Base-by-base conservation (phyloP, 2,113 vertebrate genomes). In the Psephotus haematonotus region DNA sequence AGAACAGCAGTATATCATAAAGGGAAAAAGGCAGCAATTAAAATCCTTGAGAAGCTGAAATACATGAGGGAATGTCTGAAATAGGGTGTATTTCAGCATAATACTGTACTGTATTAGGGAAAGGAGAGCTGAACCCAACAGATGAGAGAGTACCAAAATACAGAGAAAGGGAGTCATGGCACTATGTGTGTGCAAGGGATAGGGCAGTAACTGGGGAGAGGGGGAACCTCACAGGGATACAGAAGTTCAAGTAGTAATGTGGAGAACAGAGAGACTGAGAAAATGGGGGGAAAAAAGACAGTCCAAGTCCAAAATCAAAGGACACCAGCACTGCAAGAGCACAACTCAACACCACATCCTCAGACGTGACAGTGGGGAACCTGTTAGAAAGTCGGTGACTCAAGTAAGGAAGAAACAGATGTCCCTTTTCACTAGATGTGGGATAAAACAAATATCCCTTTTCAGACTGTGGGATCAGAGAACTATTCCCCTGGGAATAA, bases 11-110 rank as follows among this genome's bases (percentile, higher is more conserved):
- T 37, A 50, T 64, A 95, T 96, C 95, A 95, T 79, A 92, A 95
- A 95, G 89, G 83, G 77, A 89, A 97, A 95, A 96, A 95, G 94
- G 95, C 57, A 23, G 95, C 96, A 97, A 97, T 97, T 97, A 97
- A 95, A 95, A 96, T 84, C 95, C 89, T 87, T 46, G 77, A 96
- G 94, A 62, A 95, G 86, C 95, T 91, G 93, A 86, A 96, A 91
- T 6, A 33, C 81, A 50, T 79, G 89, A 95, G 82, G 91, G 91
- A 89, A 79, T 7, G 69, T 60, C 94, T 95, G 96, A 91, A 91
- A 88, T 22, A 63, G 0, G 2, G 59, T 6, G 7, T 18, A 23
- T 50, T 91, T 75, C 80, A 78, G 76, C 55, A 35, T 15, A 67
- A 83, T 6, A 0, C 64, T 15, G 52, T 11, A 46, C 44, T 0